Percentiles rank a stretch among this genome's conserved stretches.
Conservation (phyloP, 2,113 vertebrate genomes). For the Platysteira castanea region DNA sequence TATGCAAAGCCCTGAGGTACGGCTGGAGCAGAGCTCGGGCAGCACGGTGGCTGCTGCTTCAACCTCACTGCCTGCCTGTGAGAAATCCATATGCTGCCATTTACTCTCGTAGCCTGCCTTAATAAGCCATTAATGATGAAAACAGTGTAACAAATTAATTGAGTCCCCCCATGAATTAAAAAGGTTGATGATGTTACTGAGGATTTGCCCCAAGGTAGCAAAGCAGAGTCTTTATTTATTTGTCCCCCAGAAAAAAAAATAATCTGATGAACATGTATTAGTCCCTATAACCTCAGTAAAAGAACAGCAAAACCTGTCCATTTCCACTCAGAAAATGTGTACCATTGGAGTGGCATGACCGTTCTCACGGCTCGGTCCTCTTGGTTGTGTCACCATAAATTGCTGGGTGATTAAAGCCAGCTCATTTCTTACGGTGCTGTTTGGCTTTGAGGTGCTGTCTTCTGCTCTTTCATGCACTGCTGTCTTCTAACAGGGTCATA, state of each 20-base stretch:
- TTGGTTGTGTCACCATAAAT: background rate
- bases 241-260: background rate
- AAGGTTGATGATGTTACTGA: background rate
- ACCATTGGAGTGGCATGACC: background rate
- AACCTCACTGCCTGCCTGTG: background rate
- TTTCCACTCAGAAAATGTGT: background rate
- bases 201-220: background rate
- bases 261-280: background rate
- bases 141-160: slow-evolving; percentile 9
- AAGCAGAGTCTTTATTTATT: background rate
- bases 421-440: background rate
- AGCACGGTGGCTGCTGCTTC: background rate
- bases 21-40: slow-evolving; percentile 29
- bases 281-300: background rate
- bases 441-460: background rate
- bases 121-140: slow-evolving; percentile 17
- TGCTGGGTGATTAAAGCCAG: background rate
- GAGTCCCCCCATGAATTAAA: background rate
- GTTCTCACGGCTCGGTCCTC: background rate
- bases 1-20: background rate
- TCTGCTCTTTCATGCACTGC: background rate
- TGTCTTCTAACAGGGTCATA: background rate
- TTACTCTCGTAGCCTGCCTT: slow-evolving; percentile 29
- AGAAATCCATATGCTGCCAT: slow-evolving; percentile 45
- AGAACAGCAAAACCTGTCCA: background rate